These are phyloP conservation scores for Pagrus major DNA, from an alignment of 2,113 vertebrate genomes.

Conservation along the genomic window DNA sequence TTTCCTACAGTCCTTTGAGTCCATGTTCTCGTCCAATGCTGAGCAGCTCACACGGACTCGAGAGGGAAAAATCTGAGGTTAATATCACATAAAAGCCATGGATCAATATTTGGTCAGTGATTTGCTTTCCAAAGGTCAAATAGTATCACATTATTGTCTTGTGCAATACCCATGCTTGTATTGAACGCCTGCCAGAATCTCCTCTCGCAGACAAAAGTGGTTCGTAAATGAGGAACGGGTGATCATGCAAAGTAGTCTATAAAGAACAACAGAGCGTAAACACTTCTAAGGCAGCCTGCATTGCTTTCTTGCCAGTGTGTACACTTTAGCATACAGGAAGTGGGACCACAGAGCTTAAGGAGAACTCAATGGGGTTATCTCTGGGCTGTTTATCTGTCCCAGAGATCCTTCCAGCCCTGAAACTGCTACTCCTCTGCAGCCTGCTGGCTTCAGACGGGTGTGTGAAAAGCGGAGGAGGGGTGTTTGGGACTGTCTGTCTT, in stretches of 20 bases:
- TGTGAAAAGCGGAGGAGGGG: constrained; percentile 81
- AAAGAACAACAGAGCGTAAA: constrained; percentile 34
- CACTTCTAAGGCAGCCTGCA: constrained; percentile 29
- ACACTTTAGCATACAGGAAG: constrained; percentile 52
- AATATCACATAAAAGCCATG: constrained; percentile 10
- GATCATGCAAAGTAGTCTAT: constrained; percentile 42
- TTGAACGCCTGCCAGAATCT: constrained; percentile 54
- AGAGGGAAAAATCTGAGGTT: background rate
- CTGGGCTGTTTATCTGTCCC: constrained; percentile 67
- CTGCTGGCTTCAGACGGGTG: constrained; percentile 66
- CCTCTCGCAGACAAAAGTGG: constrained; percentile 41
- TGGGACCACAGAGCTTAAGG: constrained; percentile 38
- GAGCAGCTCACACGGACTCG: constrained; percentile 15
- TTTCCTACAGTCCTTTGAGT: background rate
- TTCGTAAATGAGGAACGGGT: constrained; percentile 15
- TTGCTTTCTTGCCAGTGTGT: constrained; percentile 51
- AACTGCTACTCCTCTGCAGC: constrained; percentile 57
- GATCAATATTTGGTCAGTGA: constrained; percentile 68
- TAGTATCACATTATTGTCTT: constrained; percentile 58
- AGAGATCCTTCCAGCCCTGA: constrained; percentile 58
- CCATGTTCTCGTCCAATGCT: background rate
- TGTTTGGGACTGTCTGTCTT: constrained; percentile 63
- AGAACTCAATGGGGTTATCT: constrained; percentile 70
- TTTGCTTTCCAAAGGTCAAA: constrained; percentile 68
- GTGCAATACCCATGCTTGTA: constrained; percentile 59